Conservation (phyloP, 2,113 vertebrate species). For the Cyprinodon variegatus region DNA sequence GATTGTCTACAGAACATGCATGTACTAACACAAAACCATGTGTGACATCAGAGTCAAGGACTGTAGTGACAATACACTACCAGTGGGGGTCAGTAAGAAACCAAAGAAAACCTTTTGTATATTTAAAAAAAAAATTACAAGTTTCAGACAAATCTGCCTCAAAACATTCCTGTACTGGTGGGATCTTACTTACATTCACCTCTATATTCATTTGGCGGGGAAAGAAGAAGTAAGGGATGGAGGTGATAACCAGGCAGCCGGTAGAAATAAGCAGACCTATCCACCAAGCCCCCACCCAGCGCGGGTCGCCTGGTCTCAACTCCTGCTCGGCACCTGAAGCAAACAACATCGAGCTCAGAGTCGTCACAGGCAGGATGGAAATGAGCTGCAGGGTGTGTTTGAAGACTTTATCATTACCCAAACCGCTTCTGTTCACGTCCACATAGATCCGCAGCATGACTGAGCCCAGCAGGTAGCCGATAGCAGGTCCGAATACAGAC, state of each 20-base stretch:
- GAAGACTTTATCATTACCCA: constrained; percentile 69
- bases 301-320: constrained; percentile 83
- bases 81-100: constrained; percentile 54
- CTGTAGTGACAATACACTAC: constrained; percentile 8
- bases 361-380: not conserved
- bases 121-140: too few relatives aligned
- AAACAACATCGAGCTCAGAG: not conserved
- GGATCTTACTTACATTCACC: constrained; percentile 49
- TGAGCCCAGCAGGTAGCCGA: constrained; percentile 91
- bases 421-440: constrained; percentile 82
- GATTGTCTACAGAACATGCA: too few relatives aligned
- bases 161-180: not conserved
- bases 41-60: too few relatives aligned
- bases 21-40: too few relatives aligned
- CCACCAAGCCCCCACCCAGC: constrained; percentile 99
- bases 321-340: constrained; percentile 61
- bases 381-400: not conserved
- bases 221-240: constrained; percentile 96
- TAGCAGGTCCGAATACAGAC: constrained; percentile 90
- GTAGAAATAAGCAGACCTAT: constrained; percentile 90
- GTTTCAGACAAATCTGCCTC: not conserved
- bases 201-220: constrained; percentile 77
- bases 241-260: constrained; percentile 83
- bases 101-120: not conserved
- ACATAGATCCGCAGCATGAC: constrained; percentile 89